Base-by-base conservation (phyloP, 30 jellyfish, hydroid and myxozoan species). In the Kudoa iwatai region DNA sequence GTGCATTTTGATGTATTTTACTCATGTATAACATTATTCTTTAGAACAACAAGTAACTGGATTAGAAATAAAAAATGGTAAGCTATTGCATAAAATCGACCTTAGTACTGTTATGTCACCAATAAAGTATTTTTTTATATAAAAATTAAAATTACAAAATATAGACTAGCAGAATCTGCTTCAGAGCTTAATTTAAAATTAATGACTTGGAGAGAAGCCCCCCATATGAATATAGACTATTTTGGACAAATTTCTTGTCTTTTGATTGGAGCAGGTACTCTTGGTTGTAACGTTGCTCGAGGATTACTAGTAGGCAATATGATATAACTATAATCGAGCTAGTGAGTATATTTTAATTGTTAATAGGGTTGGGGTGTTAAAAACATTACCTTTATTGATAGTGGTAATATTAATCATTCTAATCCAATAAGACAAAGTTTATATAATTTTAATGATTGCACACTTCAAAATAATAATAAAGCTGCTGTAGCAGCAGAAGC, bases 331-430 rank as follows among this genome's bases (percentile, higher is more conserved):
- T n/a, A n/a, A n/a, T n/a, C n/a, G n/a, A n/a, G n/a, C n/a, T n/a
- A n/a, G n/a, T n/a, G n/a, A n/a, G n/a, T n/a, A n/a, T n/a, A n/a
- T n/a, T n/a, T n/a, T n/a, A n/a, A n/a, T n/a, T n/a, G n/a, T n/a
- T n/a, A n/a, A n/a, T n/a, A 71, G 93, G 93, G 83, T 1, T 71
- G 93, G 93, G 93, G 93, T 17, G 67, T 62, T 1, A 64, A 64
- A n/a, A 61, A 33, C 47, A 71, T 71, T n/a, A 60, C 93, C 16
- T 56, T 71, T 49, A 68, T 71, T 2, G 93, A 71, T 33, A 62
- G 60, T 34, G 45, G 86, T 1, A 43, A 58, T 24, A 53, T 71
- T 3, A 59, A 86, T 12, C 60, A 48, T 41, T 71, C 93, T 2
- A 71, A 71, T 35, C 93, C 93, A 4, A 79, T 55, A 11, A 63